Conservation (phyloP, 2,113 vertebrate species). For the Colossoma macropomum region DNA sequence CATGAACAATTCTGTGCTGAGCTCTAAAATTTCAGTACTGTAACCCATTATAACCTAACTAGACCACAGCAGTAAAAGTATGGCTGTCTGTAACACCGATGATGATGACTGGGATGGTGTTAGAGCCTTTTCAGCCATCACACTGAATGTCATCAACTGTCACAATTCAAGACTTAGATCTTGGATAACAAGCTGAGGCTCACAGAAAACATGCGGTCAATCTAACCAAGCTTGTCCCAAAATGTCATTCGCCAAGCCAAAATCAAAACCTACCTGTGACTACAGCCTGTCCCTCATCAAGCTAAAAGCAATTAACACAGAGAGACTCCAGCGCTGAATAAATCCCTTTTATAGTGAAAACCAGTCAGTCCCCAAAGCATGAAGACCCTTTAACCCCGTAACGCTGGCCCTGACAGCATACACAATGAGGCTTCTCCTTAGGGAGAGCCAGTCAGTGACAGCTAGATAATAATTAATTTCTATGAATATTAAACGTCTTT, state of each 20-base stretch:
- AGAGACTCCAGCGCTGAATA: background rate
- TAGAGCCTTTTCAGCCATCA: too few relatives aligned
- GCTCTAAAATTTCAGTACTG: background rate
- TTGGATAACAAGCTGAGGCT: background rate
- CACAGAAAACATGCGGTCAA: background rate
- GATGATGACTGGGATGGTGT: background rate
- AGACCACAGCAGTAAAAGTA: background rate
- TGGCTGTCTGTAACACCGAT: background rate
- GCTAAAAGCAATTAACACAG: background rate
- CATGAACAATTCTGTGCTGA: background rate
- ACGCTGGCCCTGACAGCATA: conserved; percentile 28
- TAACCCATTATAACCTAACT: background rate
- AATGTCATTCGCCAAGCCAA: background rate
- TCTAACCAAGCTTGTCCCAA: background rate
- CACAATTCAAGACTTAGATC: background rate
- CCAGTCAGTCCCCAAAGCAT: background rate
- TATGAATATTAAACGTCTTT: conserved; percentile 44
- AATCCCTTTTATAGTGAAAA: conserved; percentile 19
- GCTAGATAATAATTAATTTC: conserved; percentile 28
- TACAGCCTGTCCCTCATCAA: background rate
- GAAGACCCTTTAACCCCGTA: conserved; percentile 25
- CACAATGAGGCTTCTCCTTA: conserved; percentile 16
- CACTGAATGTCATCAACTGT: too few relatives aligned
- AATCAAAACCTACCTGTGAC: background rate
- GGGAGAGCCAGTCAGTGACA: conserved; percentile 31